These are phyloP conservation scores for Nyctibius grandis DNA, from an alignment of 2,797 vertebrate genomes.

Conservation along the genomic window DNA sequence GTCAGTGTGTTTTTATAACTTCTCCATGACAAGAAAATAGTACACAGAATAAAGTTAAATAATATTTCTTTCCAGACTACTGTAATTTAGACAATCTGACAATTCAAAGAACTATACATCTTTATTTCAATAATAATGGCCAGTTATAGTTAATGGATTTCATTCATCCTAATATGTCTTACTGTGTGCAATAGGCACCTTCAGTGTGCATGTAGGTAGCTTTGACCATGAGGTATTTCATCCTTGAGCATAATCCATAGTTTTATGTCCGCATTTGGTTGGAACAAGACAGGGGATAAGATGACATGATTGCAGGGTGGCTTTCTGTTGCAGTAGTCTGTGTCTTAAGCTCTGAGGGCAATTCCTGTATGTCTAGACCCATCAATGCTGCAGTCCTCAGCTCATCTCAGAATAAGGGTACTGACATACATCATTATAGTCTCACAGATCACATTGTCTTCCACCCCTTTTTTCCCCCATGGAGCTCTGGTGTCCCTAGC, in stretches of 20 bases:
- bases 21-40: neutral
- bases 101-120: neutral
- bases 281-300: neutral
- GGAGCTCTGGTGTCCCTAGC: neutral
- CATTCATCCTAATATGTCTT: neutral
- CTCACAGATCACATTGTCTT: neutral
- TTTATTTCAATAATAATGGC: slow-evolving; percentile 5
- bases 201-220: neutral
- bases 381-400: neutral
- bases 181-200: neutral
- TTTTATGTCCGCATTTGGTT: neutral
- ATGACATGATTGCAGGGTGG: neutral
- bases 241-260: neutral
- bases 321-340: neutral
- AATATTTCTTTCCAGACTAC: neutral
- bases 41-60: neutral
- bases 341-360: neutral
- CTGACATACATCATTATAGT: neutral
- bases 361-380: neutral
- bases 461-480: neutral
- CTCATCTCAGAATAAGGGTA: neutral
- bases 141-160: neutral
- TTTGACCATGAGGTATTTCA: neutral
- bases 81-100: neutral
- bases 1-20: neutral